Evolutionary conservation across 2,797 vertebrate genomes (phyloP).

Genomic region (Arrhamphus sclerolepis): DNA sequence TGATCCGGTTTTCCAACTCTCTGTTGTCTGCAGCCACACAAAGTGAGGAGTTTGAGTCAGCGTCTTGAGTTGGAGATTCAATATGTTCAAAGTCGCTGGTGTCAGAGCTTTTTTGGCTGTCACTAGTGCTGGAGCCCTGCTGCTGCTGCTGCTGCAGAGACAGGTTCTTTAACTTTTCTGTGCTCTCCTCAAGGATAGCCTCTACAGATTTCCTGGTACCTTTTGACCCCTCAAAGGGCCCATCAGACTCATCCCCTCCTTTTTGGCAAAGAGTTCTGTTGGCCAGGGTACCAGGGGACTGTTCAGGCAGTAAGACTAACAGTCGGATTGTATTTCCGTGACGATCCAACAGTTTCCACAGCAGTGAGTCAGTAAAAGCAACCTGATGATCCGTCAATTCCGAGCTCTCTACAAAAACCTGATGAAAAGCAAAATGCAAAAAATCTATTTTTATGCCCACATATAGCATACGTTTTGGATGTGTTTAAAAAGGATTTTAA

Average conservation of each 20-base stretch:
- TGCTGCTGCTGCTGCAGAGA: slow-evolving; percentile 91
- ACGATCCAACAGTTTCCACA: slow-evolving; percentile 97
- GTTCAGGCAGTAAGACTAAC: slow-evolving; percentile 91
- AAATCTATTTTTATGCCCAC: neutral
- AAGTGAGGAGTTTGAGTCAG: slow-evolving; percentile 85
- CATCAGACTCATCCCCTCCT: slow-evolving; percentile 80
- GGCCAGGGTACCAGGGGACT: slow-evolving; percentile 87
- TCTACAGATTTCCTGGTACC: slow-evolving; percentile 91
- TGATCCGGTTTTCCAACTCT: slow-evolving; percentile 91
- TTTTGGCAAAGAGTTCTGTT: slow-evolving; percentile 88
- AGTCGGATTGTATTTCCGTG: slow-evolving; percentile 98
- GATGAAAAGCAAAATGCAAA: slow-evolving; percentile 19
- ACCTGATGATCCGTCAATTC: slow-evolving; percentile 89
- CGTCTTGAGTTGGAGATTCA: slow-evolving; percentile 90
- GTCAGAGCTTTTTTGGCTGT: slow-evolving; percentile 96
- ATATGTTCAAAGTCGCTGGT: slow-evolving; percentile 96
- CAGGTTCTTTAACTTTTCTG: slow-evolving; percentile 95
- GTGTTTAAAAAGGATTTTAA: neutral
- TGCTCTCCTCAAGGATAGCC: slow-evolving; percentile 97
- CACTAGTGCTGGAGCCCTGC: slow-evolving; percentile 88
- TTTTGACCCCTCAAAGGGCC: slow-evolving; percentile 84
- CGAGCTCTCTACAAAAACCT: slow-evolving; percentile 98
- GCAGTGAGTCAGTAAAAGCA: slow-evolving; percentile 90
- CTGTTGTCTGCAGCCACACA: slow-evolving; percentile 84
- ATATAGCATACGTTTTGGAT: neutral